These are phyloP conservation scores for Amphiprion ocellaris DNA, from an alignment of 2,113 vertebrate species.

Conservation along the genomic window DNA sequence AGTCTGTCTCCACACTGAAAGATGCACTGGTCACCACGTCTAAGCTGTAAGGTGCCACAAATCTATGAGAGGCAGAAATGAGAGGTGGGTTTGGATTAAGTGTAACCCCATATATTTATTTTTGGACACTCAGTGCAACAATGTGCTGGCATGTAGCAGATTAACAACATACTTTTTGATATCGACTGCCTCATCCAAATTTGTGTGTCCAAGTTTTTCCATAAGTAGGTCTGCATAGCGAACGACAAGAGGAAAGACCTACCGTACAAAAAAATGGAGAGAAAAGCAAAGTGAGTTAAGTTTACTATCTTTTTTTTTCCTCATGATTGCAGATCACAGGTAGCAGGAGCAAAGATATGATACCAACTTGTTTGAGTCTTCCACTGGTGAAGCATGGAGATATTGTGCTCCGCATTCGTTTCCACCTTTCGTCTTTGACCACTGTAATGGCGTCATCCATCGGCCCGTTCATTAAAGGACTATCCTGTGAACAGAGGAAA, in stretches of 20 bases:
- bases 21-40: slow-evolving; percentile 86
- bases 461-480: background rate
- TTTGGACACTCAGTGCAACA: no score
- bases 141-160: background rate
- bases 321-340: no score
- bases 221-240: slow-evolving; percentile 70
- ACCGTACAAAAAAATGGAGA: background rate
- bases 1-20: slow-evolving; percentile 87
- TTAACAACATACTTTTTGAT: slow-evolving; percentile 77
- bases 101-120: background rate
- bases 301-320: background rate
- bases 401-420: slow-evolving; percentile 78
- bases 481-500: slow-evolving; percentile 46
- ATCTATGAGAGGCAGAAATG: slow-evolving; percentile 60
- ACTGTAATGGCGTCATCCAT: slow-evolving; percentile 69
- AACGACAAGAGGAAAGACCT: slow-evolving; percentile 74
- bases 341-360: background rate
- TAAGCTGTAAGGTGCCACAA: slow-evolving; percentile 88
- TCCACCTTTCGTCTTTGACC: slow-evolving; percentile 84
- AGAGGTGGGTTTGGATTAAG: background rate
- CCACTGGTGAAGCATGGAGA: slow-evolving; percentile 86
- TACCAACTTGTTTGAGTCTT: slow-evolving; percentile 80
- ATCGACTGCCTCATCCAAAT: slow-evolving; percentile 64
- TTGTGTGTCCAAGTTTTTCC: slow-evolving; percentile 55
- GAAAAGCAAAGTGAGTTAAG: background rate